Evolutionary conservation across 2,888 invertebrate genomes (phyloP).

Genomic region (Rhingia rostrata): DNA sequence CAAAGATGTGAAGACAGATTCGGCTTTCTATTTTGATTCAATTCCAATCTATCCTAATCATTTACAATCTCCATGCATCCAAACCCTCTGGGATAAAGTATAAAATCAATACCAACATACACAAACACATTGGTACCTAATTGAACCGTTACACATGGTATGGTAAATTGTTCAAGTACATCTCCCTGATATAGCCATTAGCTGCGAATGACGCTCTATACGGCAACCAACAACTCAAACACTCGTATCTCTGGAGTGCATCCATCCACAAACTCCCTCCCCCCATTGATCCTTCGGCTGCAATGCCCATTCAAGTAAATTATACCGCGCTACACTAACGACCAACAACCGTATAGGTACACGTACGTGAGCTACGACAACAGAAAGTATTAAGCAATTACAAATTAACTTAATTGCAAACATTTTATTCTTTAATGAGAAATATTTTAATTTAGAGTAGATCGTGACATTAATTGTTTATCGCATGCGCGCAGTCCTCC

Average conservation of each 20-base stretch:
- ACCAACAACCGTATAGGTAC: not conserved
- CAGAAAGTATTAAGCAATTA: slow-evolving; percentile 80
- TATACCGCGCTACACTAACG: not conserved
- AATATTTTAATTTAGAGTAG: slow-evolving; percentile 80
- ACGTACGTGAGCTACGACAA: slow-evolving; percentile 48
- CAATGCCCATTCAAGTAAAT: slow-evolving; percentile 1
- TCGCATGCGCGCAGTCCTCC: slow-evolving; percentile 64
- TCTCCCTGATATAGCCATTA: slow-evolving; percentile 31
- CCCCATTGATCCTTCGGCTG: not conserved
- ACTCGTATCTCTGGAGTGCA: not conserved
- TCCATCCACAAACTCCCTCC: not conserved
- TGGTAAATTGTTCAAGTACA: slow-evolving; percentile 17
- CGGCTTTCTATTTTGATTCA: too few species aligned
- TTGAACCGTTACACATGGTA: too few species aligned
- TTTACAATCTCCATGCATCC: too few species aligned
- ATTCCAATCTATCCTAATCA: too few species aligned
- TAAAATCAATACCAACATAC: too few species aligned
- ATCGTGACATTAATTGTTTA: slow-evolving; percentile 80
- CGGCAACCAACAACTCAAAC: not conserved
- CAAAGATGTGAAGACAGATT: too few species aligned
- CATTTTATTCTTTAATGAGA: slow-evolving; percentile 80
- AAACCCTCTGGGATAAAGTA: too few species aligned
- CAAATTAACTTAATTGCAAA: slow-evolving; percentile 81
- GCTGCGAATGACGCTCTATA: slow-evolving; percentile 13
- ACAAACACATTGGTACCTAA: too few species aligned